These are phyloP conservation scores for Goniozus legneri DNA, from an alignment of 1,140 invertebrate species.

Conservation along the genomic window DNA sequence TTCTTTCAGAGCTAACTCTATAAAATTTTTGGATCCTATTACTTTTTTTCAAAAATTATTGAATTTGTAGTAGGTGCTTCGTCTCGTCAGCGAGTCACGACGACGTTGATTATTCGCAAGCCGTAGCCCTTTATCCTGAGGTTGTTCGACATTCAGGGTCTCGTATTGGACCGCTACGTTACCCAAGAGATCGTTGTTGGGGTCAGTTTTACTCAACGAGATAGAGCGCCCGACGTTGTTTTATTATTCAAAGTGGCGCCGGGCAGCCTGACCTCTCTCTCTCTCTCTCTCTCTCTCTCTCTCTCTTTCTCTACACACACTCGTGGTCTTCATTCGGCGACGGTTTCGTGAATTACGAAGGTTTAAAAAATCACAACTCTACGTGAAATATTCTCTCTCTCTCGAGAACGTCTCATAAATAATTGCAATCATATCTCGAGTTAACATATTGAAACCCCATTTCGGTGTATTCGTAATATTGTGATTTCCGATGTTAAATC, in stretches of 20 bases:
- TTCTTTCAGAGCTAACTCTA: too few species aligned
- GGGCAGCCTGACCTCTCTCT: not conserved
- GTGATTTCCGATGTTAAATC: not conserved
- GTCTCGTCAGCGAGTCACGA: not conserved
- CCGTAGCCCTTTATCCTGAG: not conserved
- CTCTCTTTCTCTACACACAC: too few species aligned
- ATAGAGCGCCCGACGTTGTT: not conserved
- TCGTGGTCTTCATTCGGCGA: too few species aligned
- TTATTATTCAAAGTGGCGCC: not conserved
- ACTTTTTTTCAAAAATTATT: not conserved
- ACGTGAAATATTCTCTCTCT: not conserved
- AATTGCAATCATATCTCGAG: not conserved
- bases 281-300: not conserved
- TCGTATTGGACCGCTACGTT: not conserved
- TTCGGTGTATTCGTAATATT: not conserved
- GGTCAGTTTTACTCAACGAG: not conserved
- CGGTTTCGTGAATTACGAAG: not conserved
- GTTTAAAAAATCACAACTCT: conserved; percentile 2
- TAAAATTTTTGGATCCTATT: not conserved
- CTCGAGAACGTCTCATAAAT: not conserved
- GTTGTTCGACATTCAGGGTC: not conserved
- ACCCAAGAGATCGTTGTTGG: too few species aligned
- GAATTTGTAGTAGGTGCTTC: not conserved
- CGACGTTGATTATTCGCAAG: not conserved
- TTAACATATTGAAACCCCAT: not conserved